Conservation (phyloP, 2,797 vertebrate species). For the Hybognathus amarus region DNA sequence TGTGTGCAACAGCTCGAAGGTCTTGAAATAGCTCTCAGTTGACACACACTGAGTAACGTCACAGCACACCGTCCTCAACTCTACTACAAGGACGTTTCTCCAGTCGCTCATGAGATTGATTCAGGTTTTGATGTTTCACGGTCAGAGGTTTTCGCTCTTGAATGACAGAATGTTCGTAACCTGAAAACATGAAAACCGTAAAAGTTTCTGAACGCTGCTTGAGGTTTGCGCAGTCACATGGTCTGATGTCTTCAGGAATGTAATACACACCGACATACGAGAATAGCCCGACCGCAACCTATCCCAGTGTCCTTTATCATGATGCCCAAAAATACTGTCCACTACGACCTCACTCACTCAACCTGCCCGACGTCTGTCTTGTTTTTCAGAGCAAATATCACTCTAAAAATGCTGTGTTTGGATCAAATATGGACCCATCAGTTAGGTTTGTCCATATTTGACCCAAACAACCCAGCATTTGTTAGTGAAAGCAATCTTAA, state of each 20-base stretch:
- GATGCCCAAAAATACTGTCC: slow-evolving; percentile 52
- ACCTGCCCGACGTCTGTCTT: neutral
- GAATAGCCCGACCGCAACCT: slow-evolving; percentile 3
- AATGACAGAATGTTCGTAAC: neutral
- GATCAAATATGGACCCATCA: no score
- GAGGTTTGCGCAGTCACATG: neutral
- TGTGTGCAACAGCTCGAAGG: neutral
- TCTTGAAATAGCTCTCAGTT: slow-evolving; percentile 15
- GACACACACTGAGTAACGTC: neutral
- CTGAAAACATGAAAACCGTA: neutral
- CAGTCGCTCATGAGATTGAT: neutral
- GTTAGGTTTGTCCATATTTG: no score
- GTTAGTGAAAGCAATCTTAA: neutral
- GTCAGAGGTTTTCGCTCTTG: neutral
- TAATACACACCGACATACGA: slow-evolving; percentile 3
- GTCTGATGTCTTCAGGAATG: neutral
- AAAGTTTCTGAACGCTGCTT: neutral
- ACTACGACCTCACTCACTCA: slow-evolving; percentile 30
- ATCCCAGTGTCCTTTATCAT: slow-evolving; percentile 49
- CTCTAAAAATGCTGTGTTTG: no score
- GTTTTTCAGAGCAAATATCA: neutral
- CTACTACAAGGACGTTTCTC: neutral
- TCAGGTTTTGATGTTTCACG: neutral
- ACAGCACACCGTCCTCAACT: slow-evolving; percentile 9
- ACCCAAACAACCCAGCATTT: no score